These are phyloP conservation scores for Buceros bicornis DNA, from an alignment of 2,797 vertebrate genomes.

Conservation along the genomic window DNA sequence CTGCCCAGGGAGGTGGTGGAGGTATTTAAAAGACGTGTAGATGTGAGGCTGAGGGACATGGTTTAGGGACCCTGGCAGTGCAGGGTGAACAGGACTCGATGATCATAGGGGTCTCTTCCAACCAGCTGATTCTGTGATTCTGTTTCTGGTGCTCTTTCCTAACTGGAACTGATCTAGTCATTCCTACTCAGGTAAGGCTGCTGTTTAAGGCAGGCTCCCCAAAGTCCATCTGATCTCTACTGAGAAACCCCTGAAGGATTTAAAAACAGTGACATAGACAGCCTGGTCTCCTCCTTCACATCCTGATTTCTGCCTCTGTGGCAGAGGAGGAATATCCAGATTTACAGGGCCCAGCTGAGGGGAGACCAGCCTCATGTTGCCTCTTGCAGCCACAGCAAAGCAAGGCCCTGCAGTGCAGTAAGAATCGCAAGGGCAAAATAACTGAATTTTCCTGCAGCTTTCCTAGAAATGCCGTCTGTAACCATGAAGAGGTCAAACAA, in stretches of 20 bases:
- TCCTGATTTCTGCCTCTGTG: background rate
- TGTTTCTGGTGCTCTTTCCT: background rate
- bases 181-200: background rate
- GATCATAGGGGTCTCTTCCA: no score
- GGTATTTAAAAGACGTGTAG: no score
- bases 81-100: no score
- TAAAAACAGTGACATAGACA: background rate
- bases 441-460: background rate
- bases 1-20: no score
- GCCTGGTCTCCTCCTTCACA: background rate
- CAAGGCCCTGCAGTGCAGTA: fast-evolving
- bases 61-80: no score
- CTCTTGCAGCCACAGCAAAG: background rate
- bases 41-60: no score
- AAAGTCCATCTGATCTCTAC: background rate
- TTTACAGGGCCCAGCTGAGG: background rate
- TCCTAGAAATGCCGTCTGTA: background rate
- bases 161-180: background rate
- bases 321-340: background rate
- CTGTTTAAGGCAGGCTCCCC: background rate
- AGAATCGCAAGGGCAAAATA: background rate
- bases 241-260: background rate
- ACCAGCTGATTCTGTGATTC: no score
- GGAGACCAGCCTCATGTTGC: background rate
- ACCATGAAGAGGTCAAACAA: background rate